Evolutionary conservation across 2,113 vertebrate genomes (phyloP), one percentile per base, ranked within the genome.

Genomic region (Sander lucioperca): DNA sequence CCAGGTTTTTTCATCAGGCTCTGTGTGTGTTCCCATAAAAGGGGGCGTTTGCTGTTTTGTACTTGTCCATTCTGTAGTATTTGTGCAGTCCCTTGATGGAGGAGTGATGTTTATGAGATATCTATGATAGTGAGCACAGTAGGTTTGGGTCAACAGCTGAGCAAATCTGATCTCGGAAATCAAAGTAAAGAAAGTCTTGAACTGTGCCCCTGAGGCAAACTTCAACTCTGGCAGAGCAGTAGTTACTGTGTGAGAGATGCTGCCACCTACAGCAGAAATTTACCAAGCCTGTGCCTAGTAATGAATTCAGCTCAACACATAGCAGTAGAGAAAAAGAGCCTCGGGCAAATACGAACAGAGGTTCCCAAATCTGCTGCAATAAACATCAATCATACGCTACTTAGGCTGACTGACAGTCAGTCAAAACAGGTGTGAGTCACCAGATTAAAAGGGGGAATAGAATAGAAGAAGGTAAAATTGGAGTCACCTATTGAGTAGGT

Each of bases 201-300:
- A 90, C 75, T 64, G 51, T 61, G 74, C 56, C 88, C 90, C 83
- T 23, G 68, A 83, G 91, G 89, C 90, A 87, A 92, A 92, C 74
- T 83, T 85, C 54, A 81, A 70, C 73, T 87, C 80, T 78, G 69
- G 76, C 78, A 84, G 30, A 73, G 67, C 25, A 30, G 69, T 12
- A 77, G 75, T 57, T 59, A 6, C 82, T 80, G 78, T 58, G 33
- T 80, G 77, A 88, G 86, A 86, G 88, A 81, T 91, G 89, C 90
- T 91, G 91, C 91, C 94, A 91, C 86, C 91, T 92, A 90, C 90
- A 91, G 91, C 78, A 90, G 89, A 83, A 80, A 90, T 65, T n/a
- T 43, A 67, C 80, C 79, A 73, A 76, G 71, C 68, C 77, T 56
- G 43, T 2, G 76, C 56, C 73, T 77, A 66, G 75, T 91, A 93